phyloP scores from a whole-genome alignment of 2,888 invertebrate species.

The Nephrotoma appendiculata region DNA sequence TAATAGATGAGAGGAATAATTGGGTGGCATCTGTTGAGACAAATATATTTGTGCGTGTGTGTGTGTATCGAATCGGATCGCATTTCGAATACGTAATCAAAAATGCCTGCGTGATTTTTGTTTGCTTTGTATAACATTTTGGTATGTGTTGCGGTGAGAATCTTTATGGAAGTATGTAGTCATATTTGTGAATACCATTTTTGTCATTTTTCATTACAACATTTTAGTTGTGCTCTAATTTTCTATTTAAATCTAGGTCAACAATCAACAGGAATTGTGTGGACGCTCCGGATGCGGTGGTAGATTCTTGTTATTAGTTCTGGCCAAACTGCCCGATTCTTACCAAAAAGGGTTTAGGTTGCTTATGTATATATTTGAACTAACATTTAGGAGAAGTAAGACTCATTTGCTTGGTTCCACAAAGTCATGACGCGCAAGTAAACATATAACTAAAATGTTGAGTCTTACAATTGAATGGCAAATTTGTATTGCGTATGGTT shows the following conservation, averaged over 20 bases:
- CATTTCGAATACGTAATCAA: neutral
- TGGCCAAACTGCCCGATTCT: too few species aligned
- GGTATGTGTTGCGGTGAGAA: neutral
- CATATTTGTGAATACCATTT: neutral
- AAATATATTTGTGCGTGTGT: neutral
- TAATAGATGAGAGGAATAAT: neutral
- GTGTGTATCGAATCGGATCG: neutral
- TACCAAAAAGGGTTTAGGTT: too few species aligned
- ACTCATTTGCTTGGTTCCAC: too few species aligned
- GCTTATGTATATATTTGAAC: too few species aligned
- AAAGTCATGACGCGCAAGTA: too few species aligned
- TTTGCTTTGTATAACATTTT: too few species aligned
- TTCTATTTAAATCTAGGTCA: neutral
- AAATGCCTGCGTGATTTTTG: neutral
- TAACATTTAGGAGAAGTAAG: too few species aligned
- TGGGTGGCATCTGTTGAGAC: neutral
- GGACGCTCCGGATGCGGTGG: neutral
- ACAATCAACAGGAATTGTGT: neutral
- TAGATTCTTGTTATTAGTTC: too few species aligned
- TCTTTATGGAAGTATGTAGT: neutral
- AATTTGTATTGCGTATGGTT: too few species aligned
- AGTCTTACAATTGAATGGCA: too few species aligned
- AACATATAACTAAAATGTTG: too few species aligned
- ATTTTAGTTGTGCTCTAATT: neutral
- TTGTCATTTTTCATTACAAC: neutral